Evolutionary conservation across 2,888 invertebrate genomes (phyloP).

Genomic region (Nemurella pictetii): DNA sequence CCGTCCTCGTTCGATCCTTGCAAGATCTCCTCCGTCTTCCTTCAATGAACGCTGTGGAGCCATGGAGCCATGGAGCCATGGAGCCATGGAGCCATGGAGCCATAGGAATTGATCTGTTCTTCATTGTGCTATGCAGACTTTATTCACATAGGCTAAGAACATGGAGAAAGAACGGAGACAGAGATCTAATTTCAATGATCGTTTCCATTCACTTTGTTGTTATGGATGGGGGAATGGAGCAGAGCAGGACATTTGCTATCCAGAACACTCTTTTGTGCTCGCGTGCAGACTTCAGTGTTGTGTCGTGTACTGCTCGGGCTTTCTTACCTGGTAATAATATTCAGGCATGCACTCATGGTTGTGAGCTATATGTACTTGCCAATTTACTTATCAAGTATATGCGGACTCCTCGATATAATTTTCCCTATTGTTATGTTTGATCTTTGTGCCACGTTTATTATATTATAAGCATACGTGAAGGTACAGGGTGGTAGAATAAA

Average conservation of each 20-base stretch:
- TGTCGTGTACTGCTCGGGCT: neutral
- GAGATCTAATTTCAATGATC: constrained; percentile 11
- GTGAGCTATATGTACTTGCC: neutral
- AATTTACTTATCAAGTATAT: neutral
- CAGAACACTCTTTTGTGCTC: neutral
- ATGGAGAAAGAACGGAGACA: neutral
- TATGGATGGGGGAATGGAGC: neutral
- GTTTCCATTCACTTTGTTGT: neutral
- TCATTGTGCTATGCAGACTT: neutral
- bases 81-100: neutral
- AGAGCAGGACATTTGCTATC: neutral
- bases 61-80: neutral
- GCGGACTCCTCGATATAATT: neutral
- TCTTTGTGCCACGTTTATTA: neutral
- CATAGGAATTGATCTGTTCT: neutral
- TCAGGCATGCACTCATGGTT: neutral
- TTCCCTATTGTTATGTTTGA: neutral
- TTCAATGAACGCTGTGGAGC: neutral
- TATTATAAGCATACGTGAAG: neutral
- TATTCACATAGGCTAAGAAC: neutral
- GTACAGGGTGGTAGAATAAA: too few species aligned
- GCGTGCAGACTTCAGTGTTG: too few species aligned
- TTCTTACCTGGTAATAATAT: neutral
- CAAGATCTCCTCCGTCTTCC: neutral
- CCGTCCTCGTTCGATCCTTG: neutral